A percentile compares a stretch with the other conserved stretches of the same genome.
Evolutionary conservation across 1,140 invertebrate genomes (phyloP).

Genomic region (Trichomalopsis sarcophagae): DNA sequence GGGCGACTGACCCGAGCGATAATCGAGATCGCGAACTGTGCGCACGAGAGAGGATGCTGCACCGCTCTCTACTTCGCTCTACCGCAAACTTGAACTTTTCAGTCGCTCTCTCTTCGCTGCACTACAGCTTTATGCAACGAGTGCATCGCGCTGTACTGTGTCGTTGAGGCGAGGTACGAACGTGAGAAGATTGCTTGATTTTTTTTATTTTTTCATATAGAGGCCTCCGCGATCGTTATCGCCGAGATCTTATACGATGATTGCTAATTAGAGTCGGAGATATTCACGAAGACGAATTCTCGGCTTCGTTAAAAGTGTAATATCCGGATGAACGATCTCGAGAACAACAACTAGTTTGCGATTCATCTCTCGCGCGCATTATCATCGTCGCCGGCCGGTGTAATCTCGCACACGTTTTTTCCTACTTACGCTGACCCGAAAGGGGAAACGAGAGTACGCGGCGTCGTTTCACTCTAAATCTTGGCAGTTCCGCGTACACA

Average conservation of each 20-base stretch:
- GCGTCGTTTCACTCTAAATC: conserved; percentile 40
- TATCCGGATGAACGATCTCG: too few relatives aligned
- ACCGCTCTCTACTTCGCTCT: not conserved
- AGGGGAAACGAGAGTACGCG: not conserved
- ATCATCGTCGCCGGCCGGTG: not conserved
- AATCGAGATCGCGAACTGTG: not conserved
- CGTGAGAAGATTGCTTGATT: not conserved
- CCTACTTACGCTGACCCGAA: not conserved
- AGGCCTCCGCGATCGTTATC: too few relatives aligned
- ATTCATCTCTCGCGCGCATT: not conserved
- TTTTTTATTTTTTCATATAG: not conserved
- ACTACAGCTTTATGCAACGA: not conserved
- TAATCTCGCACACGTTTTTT: conserved; percentile 4
- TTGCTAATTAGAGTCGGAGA: not conserved
- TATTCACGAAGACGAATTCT: not conserved
- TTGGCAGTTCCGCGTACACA: conserved; percentile 2
- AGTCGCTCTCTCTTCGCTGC: not conserved
- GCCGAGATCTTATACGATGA: not conserved
- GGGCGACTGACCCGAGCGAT: not conserved
- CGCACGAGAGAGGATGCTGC: not conserved
- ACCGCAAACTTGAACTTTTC: not conserved
- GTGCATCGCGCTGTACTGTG: not conserved
- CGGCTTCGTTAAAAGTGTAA: too few relatives aligned
- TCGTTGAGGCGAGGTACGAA: not conserved
- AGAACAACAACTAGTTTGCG: not conserved